These are phyloP conservation scores for Rostratula benghalensis DNA, from an alignment of 2,113 vertebrate genomes.

Conservation along the genomic window DNA sequence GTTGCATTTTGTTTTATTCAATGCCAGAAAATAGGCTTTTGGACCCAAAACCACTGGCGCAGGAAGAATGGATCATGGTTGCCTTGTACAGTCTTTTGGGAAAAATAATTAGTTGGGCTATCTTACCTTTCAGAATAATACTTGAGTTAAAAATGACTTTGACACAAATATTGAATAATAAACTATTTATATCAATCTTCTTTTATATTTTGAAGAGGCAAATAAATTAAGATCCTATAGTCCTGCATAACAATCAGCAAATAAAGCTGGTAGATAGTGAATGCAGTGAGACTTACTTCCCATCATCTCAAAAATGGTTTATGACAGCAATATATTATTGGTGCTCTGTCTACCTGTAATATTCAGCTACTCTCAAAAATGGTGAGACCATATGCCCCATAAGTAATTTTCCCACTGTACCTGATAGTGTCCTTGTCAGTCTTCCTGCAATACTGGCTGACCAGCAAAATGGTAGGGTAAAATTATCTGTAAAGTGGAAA, in stretches of 20 bases:
- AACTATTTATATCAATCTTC: neutral
- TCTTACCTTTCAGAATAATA: neutral
- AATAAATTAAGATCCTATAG: conserved; percentile 1
- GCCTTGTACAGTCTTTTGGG: neutral
- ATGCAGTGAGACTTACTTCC: neutral
- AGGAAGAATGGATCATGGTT: neutral
- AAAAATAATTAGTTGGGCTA: neutral
- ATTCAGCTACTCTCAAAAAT: neutral
- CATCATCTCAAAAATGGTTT: neutral
- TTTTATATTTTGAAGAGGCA: neutral
- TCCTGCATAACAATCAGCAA: neutral
- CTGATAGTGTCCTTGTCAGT: neutral
- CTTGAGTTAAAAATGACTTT: neutral
- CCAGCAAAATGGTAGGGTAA: neutral
- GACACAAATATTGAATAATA: neutral
- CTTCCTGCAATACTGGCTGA: neutral
- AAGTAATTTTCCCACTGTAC: neutral
- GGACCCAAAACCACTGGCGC: neutral
- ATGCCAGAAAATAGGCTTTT: neutral
- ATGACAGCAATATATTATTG: neutral
- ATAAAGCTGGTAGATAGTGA: neutral
- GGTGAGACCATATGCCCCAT: neutral
- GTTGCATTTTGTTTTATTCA: neutral
- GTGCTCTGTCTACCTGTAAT: neutral
- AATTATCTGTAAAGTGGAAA: neutral